phyloP scores from a whole-genome alignment of 2,113 vertebrate species.

The Tachuris rubrigastra region DNA sequence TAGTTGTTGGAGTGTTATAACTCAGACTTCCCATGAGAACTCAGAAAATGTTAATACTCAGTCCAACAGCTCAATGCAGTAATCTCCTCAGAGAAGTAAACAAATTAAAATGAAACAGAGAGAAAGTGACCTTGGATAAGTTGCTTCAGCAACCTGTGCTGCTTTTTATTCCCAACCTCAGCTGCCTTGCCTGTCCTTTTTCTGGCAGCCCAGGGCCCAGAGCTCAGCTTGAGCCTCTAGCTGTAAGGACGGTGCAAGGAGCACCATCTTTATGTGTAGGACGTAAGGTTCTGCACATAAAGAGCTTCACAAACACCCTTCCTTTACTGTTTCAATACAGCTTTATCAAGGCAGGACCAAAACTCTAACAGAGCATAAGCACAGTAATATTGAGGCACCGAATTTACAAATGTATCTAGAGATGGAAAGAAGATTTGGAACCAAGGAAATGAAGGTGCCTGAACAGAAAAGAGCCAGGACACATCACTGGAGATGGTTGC shows the following conservation, averaged over 20 bases:
- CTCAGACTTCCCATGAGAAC: slow-evolving; percentile 10
- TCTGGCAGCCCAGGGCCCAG: background rate
- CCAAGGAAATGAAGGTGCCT: background rate
- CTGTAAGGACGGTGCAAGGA: background rate
- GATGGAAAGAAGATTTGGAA: background rate
- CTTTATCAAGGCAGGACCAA: background rate
- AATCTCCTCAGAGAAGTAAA: slow-evolving; percentile 52
- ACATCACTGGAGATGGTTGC: background rate
- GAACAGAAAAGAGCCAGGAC: background rate
- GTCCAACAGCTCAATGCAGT: background rate
- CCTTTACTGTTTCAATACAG: background rate
- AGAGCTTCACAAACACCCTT: background rate
- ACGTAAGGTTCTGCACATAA: background rate
- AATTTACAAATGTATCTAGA: background rate
- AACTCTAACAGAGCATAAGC: background rate
- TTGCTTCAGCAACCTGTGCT: background rate
- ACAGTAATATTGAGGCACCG: background rate
- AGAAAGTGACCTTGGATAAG: background rate
- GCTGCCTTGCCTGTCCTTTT: background rate
- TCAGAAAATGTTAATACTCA: background rate
- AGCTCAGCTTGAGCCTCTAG: background rate
- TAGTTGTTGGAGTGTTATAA: background rate
- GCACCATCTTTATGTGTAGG: too few species aligned
- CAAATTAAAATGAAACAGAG: slow-evolving; percentile 14
- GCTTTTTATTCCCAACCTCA: background rate